Evolutionary conservation across 2,888 invertebrate genomes (phyloP), one percentile per base, ranked within the genome.

Genomic region (Cerastoderma edule): DNA sequence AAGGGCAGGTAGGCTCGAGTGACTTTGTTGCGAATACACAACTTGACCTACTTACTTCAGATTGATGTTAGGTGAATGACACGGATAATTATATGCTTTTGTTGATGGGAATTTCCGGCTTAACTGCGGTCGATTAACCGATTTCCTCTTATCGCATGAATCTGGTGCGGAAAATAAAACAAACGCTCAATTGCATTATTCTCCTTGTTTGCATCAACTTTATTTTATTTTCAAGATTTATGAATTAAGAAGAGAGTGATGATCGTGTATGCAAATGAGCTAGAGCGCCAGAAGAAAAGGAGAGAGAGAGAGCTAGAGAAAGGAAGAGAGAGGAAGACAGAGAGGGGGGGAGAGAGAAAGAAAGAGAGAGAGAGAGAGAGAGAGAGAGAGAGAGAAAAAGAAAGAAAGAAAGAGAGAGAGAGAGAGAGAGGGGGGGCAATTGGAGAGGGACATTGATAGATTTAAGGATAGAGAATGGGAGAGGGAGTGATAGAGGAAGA

Each of bases 21-120:
- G 30, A 28, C 32, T 32, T 57, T 32, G 28, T 28, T 30, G 57
- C 30, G 16, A 65, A 48, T 48, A 65, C 46, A 65, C 65, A 65
- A 65, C 22, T 16, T 60, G 60, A 60, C 60, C 60, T 60, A 60
- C 39, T 39, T 60, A 39, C 6, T 35, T 27, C 16, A 60, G 39
- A 60, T 60, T 60, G 27, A 60, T 60, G 60, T 16, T 60, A 60
- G 60, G 60, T 60, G 60, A 60, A 60, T 60, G 60, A 60, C 60
- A 60, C 60, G 39, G 39, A 60, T 60, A 60, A 60, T 60, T 60
- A 60, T 53, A 39, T 60, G 22, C 22, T 32, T 39, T 60, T 60
- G 39, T 60, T 60, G 60, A 60, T 39, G 60, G 60, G 60, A 33
- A 60, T 60, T 60, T 60, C 60, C 60, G 35, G 60, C 39, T 22